Base-by-base conservation (phyloP, 2,113 vertebrate genomes). In the Dascyllus trimaculatus region DNA sequence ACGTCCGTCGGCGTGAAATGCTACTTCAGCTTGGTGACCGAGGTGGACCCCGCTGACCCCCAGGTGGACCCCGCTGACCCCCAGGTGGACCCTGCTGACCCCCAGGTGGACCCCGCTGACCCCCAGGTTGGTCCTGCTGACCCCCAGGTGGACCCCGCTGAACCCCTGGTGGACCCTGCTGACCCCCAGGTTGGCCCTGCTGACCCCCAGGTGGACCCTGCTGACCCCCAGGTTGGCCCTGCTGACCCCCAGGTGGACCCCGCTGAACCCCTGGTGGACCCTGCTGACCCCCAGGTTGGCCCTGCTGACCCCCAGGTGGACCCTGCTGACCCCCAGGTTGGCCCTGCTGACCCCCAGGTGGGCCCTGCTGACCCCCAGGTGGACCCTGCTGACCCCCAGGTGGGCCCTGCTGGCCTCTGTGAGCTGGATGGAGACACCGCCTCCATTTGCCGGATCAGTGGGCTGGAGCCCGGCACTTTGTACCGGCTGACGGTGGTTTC, bases 381-480 rank as follows among this genome's bases (percentile, higher is more conserved):
- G 4, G 29, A 29, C 29, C 29, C 29, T 29, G 29, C 4, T 29
- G 29, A 4, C 29, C 29, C 29, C 29, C 29, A 29, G 29, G 29
- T 29, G 29, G 72, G 14, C 54, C 89, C 3, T 7, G 15, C 48
- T 26, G 25, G 69, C 32, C 49, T 4, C 29, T 80, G 92, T 68
- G 58, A 81, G 21, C 71, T 11, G 1, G 7, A 61, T 0, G 45
- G 40, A 38, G 69, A 66, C 21, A 38, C 78, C 49, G 89, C 83
- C 38, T 95, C 91, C 62, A 90, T 89, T 68, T 98, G 97, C 80
- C 76, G 63, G 18, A 43, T 92, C 29, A 46, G 8, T 5, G 89
- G 80, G 54, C 89, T 98, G 72, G 63, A 88, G 46, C 95, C 97
- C 1, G 98, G 97, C 0, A 96, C 95, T 10, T 1, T 82, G 65